Evolutionary conservation across 2,888 invertebrate species (phyloP), one percentile per base, ranked within the genome.

Genomic region (Harpalus rubripes): DNA sequence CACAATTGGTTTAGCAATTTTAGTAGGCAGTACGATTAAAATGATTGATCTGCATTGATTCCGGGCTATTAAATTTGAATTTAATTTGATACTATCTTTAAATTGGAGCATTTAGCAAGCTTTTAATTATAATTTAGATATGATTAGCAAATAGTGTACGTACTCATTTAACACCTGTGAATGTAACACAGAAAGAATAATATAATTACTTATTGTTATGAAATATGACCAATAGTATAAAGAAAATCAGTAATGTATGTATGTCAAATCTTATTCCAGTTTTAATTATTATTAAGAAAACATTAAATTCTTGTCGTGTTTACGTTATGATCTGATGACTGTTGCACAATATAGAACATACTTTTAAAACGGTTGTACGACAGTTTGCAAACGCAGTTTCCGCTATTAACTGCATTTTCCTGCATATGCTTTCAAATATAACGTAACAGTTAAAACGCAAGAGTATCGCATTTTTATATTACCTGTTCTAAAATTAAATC

Each of bases 21-120:
- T 41, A 44, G 41, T 41, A 74, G 41, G 26, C 15, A 10, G 44
- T n/a, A 8, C 44, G 72, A 74, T 74, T 74, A 74, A 16, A 74
- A 74, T 74, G 72, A 74, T 74, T 74, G 72, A 74, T 74, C 44
- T 44, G 41, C 12, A 44, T 44, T 44, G 18, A 74, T 74, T 74
- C 72, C 72, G 72, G 72, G 44, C 8, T 18, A 74, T 32, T 68
- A 12, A 63, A 63, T 63, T 63, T 63, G 8, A 39, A 68, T 68
- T 39, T n/a, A 32, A 2, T 68, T 15, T 39, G 68, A 68, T 68
- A 68, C 8, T 68, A 68, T 68, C 68, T 68, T 2, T 15, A 63
- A 63, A 63, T 63, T 63, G 7, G 59, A 26, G 12, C 22, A 22
- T 63, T 68, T 39, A 39, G 39, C 32, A 68, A 15, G 68, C 15